A percentile compares a stretch with the other conserved stretches of the same genome.
Conservation (phyloP, 2,888 invertebrate genomes). For the Dolomedes plantarius region DNA sequence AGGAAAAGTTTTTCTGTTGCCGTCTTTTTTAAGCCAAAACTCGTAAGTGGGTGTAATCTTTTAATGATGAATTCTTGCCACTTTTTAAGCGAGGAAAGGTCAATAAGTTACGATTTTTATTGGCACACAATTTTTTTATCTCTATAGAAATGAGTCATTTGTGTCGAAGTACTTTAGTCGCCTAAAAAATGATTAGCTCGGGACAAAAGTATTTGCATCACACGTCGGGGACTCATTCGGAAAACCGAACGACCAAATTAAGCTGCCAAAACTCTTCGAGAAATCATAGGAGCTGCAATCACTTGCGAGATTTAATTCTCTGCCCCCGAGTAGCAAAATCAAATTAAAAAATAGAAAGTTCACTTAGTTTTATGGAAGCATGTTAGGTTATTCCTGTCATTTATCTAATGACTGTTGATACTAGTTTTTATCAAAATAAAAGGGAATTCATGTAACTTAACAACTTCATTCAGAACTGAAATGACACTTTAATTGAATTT, state of each 20-base stretch:
- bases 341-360: neutral
- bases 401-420: too few relatives aligned
- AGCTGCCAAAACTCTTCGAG: slow-evolving; percentile 34
- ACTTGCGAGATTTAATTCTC: slow-evolving; percentile 63
- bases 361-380: neutral
- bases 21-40: slow-evolving; percentile 34
- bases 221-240: slow-evolving; percentile 63
- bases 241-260: slow-evolving; percentile 48
- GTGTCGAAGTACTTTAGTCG: slow-evolving; percentile 56
- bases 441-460: too few relatives aligned
- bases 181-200: slow-evolving; percentile 55
- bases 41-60: slow-evolving; percentile 61
- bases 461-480: too few relatives aligned
- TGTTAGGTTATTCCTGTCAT: too few relatives aligned
- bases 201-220: slow-evolving; percentile 50
- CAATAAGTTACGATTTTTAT: slow-evolving; percentile 65
- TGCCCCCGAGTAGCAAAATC: slow-evolving; percentile 52
- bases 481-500: too few relatives aligned
- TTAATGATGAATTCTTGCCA: slow-evolving; percentile 68
- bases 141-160: slow-evolving; percentile 57
- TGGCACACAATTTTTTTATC: slow-evolving; percentile 25
- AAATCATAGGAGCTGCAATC: slow-evolving; percentile 61
- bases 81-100: slow-evolving; percentile 48
- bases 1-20: slow-evolving; percentile 15
- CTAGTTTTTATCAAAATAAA: too few relatives aligned